Evolutionary conservation across 1,140 invertebrate species (phyloP), one percentile per base, ranked within the genome.

Genomic region (Leptonema lineaticorne): DNA sequence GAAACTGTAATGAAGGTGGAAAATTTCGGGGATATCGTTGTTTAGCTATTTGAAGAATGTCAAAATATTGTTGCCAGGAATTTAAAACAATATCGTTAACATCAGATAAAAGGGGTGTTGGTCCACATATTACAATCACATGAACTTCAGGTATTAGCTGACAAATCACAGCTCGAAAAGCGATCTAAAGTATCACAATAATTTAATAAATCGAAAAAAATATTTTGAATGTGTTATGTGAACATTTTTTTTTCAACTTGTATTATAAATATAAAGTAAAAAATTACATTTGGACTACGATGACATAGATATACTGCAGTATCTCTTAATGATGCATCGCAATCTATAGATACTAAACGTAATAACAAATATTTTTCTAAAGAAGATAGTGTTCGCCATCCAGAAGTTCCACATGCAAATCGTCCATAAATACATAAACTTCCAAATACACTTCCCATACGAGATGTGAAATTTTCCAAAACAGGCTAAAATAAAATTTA

Each of bases 241-340:
- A 16, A 9, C 14, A 22, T n/a, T 20, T 53, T 53, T 53, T 53
- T 7, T 24, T 53, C 6, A 20, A 53, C 16, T n/a, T n/a, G n/a
- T n/a, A n/a, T n/a, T n/a, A n/a, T n/a, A 5, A 3, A 28, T 30
- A 18, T 8, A 58, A 29, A 58, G 28, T 56, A 58, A 58, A 41
- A 48, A 78, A 82, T 85, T 83, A 92, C 91, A 76, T 87, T 90
- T 29, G 92, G 92, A 77, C 92, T 94, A 77, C 88, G 92, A 46
- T 89, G 84, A 6, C 92, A 92, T 27, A 94, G 80, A 81, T 91
- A 95, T 7, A 94, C 86, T 7, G 92, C 88, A 37, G 92, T 84
- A 78, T 95, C 92, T 72, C 88, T 82, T 0, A 88, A 82, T 1
- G 88, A 87, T 22, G 85, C 87, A 60, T 83, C 84, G 74, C 85